Evolutionary conservation across 2,113 vertebrate genomes (phyloP).

Genomic region (Canis aureus): DNA sequence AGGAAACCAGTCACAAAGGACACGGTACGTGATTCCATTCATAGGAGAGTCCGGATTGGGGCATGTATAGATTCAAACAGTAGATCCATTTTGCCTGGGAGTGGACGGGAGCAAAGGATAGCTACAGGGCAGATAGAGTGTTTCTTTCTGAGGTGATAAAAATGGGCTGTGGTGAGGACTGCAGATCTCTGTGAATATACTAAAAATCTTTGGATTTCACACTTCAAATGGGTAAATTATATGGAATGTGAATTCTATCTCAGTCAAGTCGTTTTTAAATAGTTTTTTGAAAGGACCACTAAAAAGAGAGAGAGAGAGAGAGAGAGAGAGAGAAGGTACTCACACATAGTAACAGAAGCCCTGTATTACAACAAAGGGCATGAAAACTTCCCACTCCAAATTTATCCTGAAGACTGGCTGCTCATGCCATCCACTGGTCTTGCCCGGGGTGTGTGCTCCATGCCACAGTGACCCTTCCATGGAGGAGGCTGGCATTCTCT

Average conservation of each 20-base stretch:
- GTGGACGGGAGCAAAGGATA: background rate
- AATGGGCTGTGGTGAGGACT: background rate
- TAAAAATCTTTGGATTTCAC: background rate
- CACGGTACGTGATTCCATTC: background rate
- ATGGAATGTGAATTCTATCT: background rate
- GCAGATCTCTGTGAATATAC: background rate
- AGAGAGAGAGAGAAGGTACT: background rate
- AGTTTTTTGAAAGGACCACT: background rate
- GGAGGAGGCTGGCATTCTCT: background rate
- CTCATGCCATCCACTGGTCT: fast-evolving
- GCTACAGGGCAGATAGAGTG: background rate
- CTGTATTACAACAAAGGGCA: background rate
- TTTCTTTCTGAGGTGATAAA: background rate
- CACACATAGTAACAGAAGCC: background rate
- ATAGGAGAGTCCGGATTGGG: background rate
- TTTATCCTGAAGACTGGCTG: background rate
- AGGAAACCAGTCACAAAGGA: background rate
- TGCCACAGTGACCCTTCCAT: fast-evolving
- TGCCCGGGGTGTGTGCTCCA: fast-evolving
- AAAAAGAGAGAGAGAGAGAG: background rate
- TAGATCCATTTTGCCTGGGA: background rate
- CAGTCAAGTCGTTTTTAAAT: background rate
- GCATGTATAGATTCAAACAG: background rate
- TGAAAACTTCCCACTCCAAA: fast-evolving
- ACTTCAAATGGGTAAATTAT: background rate